These are phyloP conservation scores for Cryptomyrus ogoouensis DNA, from an alignment of 2,113 vertebrate species.

Conservation along the genomic window DNA sequence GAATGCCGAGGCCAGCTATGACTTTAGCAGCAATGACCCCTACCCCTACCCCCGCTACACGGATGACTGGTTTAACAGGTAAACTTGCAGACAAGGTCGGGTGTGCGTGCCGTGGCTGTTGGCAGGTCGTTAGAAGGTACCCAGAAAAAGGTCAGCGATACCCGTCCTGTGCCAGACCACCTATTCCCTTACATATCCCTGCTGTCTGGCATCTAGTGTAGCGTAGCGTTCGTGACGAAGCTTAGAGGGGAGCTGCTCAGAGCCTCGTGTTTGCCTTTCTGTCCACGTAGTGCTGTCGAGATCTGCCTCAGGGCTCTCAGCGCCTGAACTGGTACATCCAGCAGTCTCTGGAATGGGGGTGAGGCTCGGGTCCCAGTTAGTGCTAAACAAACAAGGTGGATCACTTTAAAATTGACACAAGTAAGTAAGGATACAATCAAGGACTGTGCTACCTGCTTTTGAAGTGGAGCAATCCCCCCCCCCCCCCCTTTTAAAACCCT, in stretches of 20 bases:
- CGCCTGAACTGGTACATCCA: not conserved
- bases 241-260: not conserved
- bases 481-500: not conserved
- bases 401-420: not conserved
- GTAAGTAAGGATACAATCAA: not conserved
- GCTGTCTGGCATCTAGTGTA: not conserved
- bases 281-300: not conserved
- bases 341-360: not conserved
- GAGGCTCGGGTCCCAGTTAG: not conserved
- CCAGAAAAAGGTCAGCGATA: conserved; percentile 13
- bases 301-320: not conserved
- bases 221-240: not conserved
- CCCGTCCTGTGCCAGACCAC: not conserved
- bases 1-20: conserved; percentile 96
- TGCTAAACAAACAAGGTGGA: not conserved
- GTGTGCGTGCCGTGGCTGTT: not conserved
- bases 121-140: conserved; percentile 1
- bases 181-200: not conserved
- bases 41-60: conserved; percentile 95
- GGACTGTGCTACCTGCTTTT: too few relatives aligned
- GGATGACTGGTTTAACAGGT: conserved; percentile 99
- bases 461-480: too few relatives aligned
- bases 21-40: conserved; percentile 98
- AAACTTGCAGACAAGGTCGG: conserved; percentile 32
- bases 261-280: not conserved